A percentile compares a stretch with the other conserved stretches of the same genome.
These are phyloP conservation scores for Muscicapa striata DNA, from an alignment of 2,797 vertebrate genomes.

Conservation along the genomic window DNA sequence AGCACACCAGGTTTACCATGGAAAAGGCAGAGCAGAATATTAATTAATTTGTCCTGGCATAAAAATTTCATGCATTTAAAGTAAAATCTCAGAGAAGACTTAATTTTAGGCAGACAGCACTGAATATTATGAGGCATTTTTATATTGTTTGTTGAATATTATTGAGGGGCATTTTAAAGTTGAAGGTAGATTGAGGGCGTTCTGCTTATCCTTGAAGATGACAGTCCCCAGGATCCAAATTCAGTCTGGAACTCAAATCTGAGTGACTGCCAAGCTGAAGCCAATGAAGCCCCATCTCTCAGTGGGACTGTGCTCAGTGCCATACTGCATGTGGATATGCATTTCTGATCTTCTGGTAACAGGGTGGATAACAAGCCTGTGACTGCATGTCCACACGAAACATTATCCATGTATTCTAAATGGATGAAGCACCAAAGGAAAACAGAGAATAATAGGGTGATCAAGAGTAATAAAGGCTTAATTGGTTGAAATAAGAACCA, in stretches of 20 bases:
- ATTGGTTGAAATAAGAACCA: not conserved
- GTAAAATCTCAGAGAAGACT: not conserved
- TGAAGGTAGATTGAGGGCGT: not conserved
- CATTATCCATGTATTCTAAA: not conserved
- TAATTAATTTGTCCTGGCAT: not conserved
- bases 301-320: not conserved
- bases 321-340: not conserved
- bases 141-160: too few species aligned
- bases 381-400: not conserved
- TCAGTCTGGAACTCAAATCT: not conserved
- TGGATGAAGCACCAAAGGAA: not conserved
- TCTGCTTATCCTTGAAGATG: not conserved
- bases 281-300: not conserved
- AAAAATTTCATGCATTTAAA: not conserved
- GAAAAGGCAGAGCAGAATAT: not conserved
- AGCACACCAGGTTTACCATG: not conserved
- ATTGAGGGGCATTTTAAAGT: not conserved
- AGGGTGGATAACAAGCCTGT: fast-evolving
- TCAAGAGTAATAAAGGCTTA: not conserved
- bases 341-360: not conserved
- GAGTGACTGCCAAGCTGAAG: not conserved
- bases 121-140: not conserved
- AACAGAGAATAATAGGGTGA: not conserved
- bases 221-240: not conserved
- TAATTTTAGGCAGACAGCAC: not conserved